These are phyloP conservation scores for Drosophila athabasca DNA, from an alignment of 1,140 invertebrate genomes.

Conservation along the genomic window DNA sequence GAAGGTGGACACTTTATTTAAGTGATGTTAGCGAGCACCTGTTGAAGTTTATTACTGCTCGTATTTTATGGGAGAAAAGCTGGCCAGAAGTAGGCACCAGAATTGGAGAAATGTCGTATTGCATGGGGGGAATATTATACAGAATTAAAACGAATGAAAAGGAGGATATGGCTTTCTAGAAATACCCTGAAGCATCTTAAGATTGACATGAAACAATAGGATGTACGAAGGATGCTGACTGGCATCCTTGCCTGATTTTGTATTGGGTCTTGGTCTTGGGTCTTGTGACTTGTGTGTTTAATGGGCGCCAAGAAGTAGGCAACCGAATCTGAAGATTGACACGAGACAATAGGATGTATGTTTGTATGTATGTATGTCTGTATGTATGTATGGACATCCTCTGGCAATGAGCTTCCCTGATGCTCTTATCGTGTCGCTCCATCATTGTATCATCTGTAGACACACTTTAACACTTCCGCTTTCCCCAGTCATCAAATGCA, in stretches of 20 bases:
- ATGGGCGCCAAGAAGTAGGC: no score
- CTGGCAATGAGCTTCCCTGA: slow-evolving; percentile 10
- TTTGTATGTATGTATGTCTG: no score
- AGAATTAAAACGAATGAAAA: background rate
- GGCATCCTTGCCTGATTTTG: no score
- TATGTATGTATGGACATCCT: background rate
- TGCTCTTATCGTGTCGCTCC: slow-evolving; percentile 43
- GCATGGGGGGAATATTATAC: no score
- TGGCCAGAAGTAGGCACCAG: no score
- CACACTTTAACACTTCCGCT: slow-evolving; percentile 79
- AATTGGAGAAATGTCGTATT: no score
- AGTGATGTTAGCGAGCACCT: slow-evolving; percentile 54
- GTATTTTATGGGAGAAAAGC: no score
- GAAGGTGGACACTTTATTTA: slow-evolving; percentile 51
- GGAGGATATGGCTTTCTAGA: no score
- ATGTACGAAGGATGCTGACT: background rate
- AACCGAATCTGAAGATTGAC: background rate
- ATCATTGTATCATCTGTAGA: slow-evolving; percentile 66
- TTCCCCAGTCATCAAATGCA: slow-evolving; percentile 76
- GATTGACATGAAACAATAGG: slow-evolving; percentile 8
- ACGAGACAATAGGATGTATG: slow-evolving; percentile 8
- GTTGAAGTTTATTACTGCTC: slow-evolving; percentile 10
- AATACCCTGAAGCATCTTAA: background rate
- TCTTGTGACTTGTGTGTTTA: no score
- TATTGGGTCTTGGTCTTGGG: no score